phyloP scores from a whole-genome alignment of 2,888 invertebrate genomes.

The Dione juno region DNA sequence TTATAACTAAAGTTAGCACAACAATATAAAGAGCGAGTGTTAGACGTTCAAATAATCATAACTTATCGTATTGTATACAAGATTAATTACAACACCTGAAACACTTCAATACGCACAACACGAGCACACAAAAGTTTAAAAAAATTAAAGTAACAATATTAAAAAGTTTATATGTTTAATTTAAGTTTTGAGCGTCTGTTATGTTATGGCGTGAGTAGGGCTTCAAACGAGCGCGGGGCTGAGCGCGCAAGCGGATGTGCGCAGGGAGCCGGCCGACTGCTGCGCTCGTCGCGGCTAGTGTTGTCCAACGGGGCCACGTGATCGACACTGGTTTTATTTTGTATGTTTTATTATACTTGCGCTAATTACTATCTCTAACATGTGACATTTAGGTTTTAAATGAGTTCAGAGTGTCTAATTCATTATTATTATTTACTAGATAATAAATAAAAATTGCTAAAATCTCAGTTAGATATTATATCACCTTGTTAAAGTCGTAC shows the following conservation, averaged over 20 bases:
- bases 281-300: constrained; percentile 57
- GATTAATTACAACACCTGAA: background rate
- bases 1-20: constrained; percentile 16
- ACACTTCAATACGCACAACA: constrained; percentile 6
- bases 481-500: no score
- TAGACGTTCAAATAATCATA: background rate
- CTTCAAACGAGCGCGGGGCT: constrained; percentile 59
- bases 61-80: background rate
- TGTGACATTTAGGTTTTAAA: background rate
- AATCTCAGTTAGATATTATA: no score
- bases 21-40: background rate
- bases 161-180: constrained; percentile 21
- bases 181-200: constrained; percentile 32
- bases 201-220: constrained; percentile 34
- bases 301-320: constrained; percentile 62
- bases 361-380: background rate
- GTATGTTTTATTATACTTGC: constrained; percentile 3
- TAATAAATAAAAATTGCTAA: background rate
- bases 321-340: constrained; percentile 32
- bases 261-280: constrained; percentile 73
- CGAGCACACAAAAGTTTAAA: constrained; percentile 13
- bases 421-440: background rate
- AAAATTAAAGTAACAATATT: background rate
- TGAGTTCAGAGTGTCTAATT: background rate
- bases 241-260: constrained; percentile 81